Evolutionary conservation across 2,888 invertebrate species (phyloP), one percentile per base, ranked within the genome.

Genomic region (Andrena bucephala): DNA sequence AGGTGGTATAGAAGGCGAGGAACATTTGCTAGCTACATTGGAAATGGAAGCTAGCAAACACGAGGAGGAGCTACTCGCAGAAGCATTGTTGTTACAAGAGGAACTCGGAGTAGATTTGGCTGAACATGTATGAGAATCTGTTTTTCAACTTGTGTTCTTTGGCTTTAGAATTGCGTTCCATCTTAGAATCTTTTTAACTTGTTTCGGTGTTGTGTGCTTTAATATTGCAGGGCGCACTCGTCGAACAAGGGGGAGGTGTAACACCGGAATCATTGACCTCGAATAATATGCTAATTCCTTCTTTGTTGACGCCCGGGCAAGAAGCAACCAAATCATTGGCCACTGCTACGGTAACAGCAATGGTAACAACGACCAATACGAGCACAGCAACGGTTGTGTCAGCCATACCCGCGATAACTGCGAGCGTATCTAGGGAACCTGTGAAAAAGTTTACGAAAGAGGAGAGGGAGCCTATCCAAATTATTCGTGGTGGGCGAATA

Each of bases 401-500:
- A 31, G 60, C 67, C 77, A 70, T 71, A 63, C 79, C 65, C 16
- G 24, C 63, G 13, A 24, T 16, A 20, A 13, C 52, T 8, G 8
- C 65, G 13, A 63, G 62, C 10, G 66, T 67, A 36, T 29, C 81
- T 10, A 71, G 85, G 10, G 94, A 93, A 82, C 90, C 94, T 8
- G 92, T 90, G 2, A 95, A 93, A 89, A 93, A 90, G 27, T 16
- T 77, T 4, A 33, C 3, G 0, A 91, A 89, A 54, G 91, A 90
- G 4, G 90, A 90, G 1, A 96, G 96, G 88, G 95, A 96, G 87
- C 96, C 96, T 0, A 96, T 97, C 78, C 97, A 97, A 94, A 96
- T 97, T 84, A 95, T 97, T 10, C 94, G 97, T 27, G 97, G 97
- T 92, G 97, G 97, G 0, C 95, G 97, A 48, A 95, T 97, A 54